Base-by-base conservation (phyloP, 2,113 vertebrate genomes). In the Muntiacus muntjak region DNA sequence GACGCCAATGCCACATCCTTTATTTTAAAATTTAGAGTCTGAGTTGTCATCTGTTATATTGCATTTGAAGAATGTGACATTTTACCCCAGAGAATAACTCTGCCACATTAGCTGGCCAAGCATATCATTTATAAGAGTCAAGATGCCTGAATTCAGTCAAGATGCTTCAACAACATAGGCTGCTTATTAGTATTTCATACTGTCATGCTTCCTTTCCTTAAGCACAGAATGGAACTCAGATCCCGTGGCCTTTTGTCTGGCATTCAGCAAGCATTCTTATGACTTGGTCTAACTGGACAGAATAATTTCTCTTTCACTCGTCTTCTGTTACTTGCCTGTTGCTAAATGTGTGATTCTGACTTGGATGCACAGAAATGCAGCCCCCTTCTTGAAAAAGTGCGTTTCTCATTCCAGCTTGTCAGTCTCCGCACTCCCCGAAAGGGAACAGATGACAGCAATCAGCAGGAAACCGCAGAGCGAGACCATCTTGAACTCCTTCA, bases 401-500 rank as follows among this genome's bases (percentile, higher is more conserved):
- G 0, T 71, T 89, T 84, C 90, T 92, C 64, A 3, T 94, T 90
- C 47, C 54, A 85, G 14, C 52, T 60, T 78, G 94, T 97, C 91
- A 87, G 89, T 74, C 58, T 87, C 45, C 17, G 23, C n/a, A 11
- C 90, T 86, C 76, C 85, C 95, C 64, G 16, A 64, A 94, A 95
- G 92, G 62, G 87, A 95, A 79, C 92, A 96, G 96, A 94, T 95
- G 96, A 94, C 85, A 58, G 28, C 71, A 67, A 33, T 82, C 55
- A 79, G 47, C 89, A 98, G 87, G 95, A 97, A 98, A 36, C 93
- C 92, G 13, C 54, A 26, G 86, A 89, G 76, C 50, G 60, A 95
- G 76, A 74, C 74, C 58, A 55, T 97, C 96, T 97, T 96, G 95
- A 96, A 96, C 93, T 88, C 96, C 87, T 97, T 97, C 96, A 97